A percentile compares a stretch with the other conserved stretches of the same genome.
These are phyloP conservation scores for Emydura subglobosa DNA, from an alignment of 2,113 vertebrate genomes.

Conservation along the genomic window DNA sequence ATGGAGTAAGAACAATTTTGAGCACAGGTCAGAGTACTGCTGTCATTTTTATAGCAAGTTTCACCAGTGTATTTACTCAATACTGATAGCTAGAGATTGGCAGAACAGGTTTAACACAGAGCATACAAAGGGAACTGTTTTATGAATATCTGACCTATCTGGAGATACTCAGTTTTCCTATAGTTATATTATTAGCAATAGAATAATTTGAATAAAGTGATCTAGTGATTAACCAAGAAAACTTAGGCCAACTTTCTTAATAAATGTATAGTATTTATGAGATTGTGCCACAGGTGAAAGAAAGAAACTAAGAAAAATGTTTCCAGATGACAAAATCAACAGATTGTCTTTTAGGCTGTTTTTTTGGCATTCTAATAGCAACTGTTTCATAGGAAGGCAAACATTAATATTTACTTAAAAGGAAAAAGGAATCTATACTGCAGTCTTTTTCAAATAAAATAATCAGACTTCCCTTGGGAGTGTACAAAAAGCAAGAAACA, in stretches of 20 bases:
- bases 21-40: slow-evolving; percentile 45
- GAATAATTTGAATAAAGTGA: slow-evolving; percentile 40
- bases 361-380: neutral
- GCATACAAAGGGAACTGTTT: neutral
- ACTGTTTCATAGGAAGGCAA: neutral
- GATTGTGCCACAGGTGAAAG: neutral
- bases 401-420: neutral
- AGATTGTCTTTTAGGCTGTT: neutral
- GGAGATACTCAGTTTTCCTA: neutral
- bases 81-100: neutral
- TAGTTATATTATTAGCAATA: slow-evolving; percentile 1
- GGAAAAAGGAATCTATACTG: neutral
- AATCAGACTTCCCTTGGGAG: neutral
- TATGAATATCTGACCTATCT: neutral
- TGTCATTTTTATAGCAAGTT: slow-evolving; percentile 51
- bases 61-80: neutral
- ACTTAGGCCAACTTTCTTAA: neutral
- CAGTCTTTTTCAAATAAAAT: neutral
- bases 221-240: slow-evolving; percentile 27
- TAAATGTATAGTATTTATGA: neutral
- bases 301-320: neutral
- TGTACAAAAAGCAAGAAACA: neutral
- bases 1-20: slow-evolving; percentile 16
- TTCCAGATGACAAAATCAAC: neutral
- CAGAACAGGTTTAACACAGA: neutral